Percentiles rank a stretch among this genome's conserved stretches.
These are phyloP conservation scores for Ophioninae sp. DNA, from an alignment of 2,888 invertebrate species.

Conservation along the genomic window DNA sequence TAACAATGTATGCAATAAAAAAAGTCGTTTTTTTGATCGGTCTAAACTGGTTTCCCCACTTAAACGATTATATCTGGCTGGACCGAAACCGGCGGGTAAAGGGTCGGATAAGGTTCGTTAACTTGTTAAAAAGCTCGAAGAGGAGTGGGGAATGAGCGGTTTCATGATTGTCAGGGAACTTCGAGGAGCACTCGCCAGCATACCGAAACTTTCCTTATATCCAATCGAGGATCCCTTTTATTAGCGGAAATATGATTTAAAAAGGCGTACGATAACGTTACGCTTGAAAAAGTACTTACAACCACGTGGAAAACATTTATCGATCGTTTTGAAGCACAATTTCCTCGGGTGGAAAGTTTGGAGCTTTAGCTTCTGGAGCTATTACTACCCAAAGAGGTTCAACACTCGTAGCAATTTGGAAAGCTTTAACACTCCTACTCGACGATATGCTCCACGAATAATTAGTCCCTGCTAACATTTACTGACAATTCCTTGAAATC, in stretches of 20 bases:
- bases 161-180: slow-evolving; percentile 54
- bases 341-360: slow-evolving; percentile 1
- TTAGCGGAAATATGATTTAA: slow-evolving; percentile 56
- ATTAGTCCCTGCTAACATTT: background rate
- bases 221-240: slow-evolving; percentile 46
- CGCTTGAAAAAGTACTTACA: slow-evolving; percentile 48
- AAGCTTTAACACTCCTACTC: slow-evolving; percentile 1
- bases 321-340: slow-evolving; percentile 33
- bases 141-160: background rate
- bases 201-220: slow-evolving; percentile 52
- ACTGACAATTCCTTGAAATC: background rate
- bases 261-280: slow-evolving; percentile 49
- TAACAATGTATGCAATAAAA: too few relatives aligned
- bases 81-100: slow-evolving; percentile 24
- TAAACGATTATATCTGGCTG: slow-evolving; percentile 17
- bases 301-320: slow-evolving; percentile 27
- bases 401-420: slow-evolving; percentile 10
- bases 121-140: slow-evolving; percentile 31
- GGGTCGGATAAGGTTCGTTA: slow-evolving; percentile 48
- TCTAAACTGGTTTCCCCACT: too few relatives aligned
- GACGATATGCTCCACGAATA: background rate
- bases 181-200: slow-evolving; percentile 24
- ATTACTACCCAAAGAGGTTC: slow-evolving; percentile 18
- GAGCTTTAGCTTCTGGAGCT: slow-evolving; percentile 22
- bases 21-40: too few relatives aligned